Evolutionary conservation across 2,888 invertebrate genomes (phyloP).

Genomic region (Spatulosminthurus flaviceps): DNA sequence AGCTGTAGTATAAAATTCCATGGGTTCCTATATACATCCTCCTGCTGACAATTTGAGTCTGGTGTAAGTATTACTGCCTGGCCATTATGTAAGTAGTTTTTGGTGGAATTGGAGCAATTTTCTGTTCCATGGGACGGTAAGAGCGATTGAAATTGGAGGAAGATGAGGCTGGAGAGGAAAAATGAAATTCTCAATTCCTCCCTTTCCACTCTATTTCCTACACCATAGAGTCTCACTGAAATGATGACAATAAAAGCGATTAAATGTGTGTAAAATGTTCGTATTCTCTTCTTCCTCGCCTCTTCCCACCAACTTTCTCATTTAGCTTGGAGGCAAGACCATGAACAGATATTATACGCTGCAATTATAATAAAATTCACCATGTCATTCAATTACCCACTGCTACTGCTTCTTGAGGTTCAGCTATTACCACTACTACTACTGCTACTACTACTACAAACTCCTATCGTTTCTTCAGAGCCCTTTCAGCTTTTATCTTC

Average conservation of each 20-base stretch:
- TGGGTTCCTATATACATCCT: no score
- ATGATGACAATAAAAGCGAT: slow-evolving; percentile 35
- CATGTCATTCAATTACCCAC: slow-evolving; percentile 1
- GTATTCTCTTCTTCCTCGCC: not conserved
- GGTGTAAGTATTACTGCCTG: not conserved
- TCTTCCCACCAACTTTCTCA: slow-evolving; percentile 1
- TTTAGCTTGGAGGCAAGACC: slow-evolving; percentile 8
- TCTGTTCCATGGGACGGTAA: not conserved
- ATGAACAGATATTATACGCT: slow-evolving; percentile 18
- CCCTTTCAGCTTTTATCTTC: no score
- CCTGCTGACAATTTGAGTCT: not conserved
- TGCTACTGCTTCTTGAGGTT: no score
- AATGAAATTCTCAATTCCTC: not conserved
- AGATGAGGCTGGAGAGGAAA: slow-evolving; percentile 9
- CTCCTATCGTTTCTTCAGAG: no score
- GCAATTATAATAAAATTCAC: slow-evolving; percentile 14
- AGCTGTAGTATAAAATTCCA: no score
- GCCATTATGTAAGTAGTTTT: slow-evolving; percentile 10
- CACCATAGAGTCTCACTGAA: slow-evolving; percentile 19
- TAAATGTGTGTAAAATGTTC: slow-evolving; percentile 29
- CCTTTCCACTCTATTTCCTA: slow-evolving; percentile 18
- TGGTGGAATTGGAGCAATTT: slow-evolving; percentile 15
- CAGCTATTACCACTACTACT: not conserved
- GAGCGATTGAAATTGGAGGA: slow-evolving; percentile 16
- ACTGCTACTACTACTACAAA: no score